Evolutionary conservation across 2,113 vertebrate species (phyloP), one percentile per base, ranked within the genome.

Genomic region (Ramphastos sulfuratus): DNA sequence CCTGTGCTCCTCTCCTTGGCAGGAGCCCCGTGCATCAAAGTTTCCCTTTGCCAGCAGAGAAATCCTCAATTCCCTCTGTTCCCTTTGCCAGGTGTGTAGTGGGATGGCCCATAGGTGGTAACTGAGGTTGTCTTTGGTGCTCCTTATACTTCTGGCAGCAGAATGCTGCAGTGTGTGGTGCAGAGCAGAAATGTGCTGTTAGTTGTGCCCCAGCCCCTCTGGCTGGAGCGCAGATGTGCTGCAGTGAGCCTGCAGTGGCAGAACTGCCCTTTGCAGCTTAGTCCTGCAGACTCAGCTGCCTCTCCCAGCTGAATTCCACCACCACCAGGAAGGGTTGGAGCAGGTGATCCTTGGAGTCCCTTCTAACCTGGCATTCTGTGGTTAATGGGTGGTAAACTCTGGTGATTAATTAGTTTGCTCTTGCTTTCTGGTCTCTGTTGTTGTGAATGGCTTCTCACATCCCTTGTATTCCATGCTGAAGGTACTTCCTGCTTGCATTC

Each of bases 191-290:
- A 15, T 28, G 1, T 33, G 46, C 3, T 60, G 3, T 48, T 1
- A 23, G 3, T 2, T 0, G 70, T n/a, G 82, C 18, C 39, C 59
- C 56, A 59, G 28, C 0, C 11, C 0, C 10, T 71, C 83, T 64
- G 60, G 18, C 67, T 85, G 12, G 71, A 37, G 19, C 39, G 15
- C 13, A 21, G 9, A 21, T 63, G 46, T 70, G 3, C 61, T 37
- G 10, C 33, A 56, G 31, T 42, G 23, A 78, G 67, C 39, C 12
- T 78, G 55, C 3, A 33, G 12, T 75, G 72, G 54, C 37, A 71
- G 75, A 81, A 31, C 75, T 84, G 10, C 10, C 52, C 30, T 69
- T 69, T 69, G 33, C 48, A 76, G 30, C 31, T 71, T 64, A 50
- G 18, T 78, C 93, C 72, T 63, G 10, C 78, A 90, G 81, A 55